phyloP scores from a whole-genome alignment of 2,888 invertebrate species.

The Heliothis peltigera region DNA sequence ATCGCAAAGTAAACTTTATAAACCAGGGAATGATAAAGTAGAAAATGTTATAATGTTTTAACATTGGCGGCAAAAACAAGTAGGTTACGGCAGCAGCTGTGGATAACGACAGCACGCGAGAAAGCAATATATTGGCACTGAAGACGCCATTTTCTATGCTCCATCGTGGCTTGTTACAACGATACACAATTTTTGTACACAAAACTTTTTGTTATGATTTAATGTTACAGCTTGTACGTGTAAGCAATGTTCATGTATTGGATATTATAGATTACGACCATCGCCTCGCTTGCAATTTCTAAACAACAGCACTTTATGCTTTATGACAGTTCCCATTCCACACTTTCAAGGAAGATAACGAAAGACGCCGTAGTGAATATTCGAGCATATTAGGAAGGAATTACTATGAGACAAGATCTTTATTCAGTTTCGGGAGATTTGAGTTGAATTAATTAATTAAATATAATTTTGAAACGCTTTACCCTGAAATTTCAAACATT shows the following conservation, averaged over 20 bases:
- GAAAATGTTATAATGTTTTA: conserved; percentile 80
- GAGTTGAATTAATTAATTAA: too few relatives aligned
- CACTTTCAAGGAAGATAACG: neutral
- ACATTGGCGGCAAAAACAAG: conserved; percentile 81
- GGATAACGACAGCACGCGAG: conserved; percentile 87
- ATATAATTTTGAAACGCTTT: too few relatives aligned
- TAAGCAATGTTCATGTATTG: conserved; percentile 27
- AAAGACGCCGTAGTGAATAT: neutral
- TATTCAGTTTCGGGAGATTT: too few relatives aligned
- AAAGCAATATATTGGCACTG: conserved; percentile 86
- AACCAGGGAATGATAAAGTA: conserved; percentile 78
- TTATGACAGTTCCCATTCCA: neutral
- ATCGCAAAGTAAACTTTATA: conserved; percentile 64
- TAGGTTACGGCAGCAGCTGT: conserved; percentile 83
- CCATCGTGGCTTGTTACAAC: conserved; percentile 64
- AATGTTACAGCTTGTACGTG: conserved; percentile 59
- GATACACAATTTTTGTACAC: conserved; percentile 61
- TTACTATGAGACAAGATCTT: too few relatives aligned
- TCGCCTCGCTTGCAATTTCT: conserved; percentile 5
- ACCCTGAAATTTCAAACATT: too few relatives aligned
- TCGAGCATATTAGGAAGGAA: too few relatives aligned
- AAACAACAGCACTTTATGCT: neutral
- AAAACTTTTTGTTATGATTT: conserved; percentile 62
- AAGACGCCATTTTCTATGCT: conserved; percentile 83
- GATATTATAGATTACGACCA: conserved; percentile 22